Conservation (phyloP, 2,113 vertebrate species). For the Lota lota region DNA sequence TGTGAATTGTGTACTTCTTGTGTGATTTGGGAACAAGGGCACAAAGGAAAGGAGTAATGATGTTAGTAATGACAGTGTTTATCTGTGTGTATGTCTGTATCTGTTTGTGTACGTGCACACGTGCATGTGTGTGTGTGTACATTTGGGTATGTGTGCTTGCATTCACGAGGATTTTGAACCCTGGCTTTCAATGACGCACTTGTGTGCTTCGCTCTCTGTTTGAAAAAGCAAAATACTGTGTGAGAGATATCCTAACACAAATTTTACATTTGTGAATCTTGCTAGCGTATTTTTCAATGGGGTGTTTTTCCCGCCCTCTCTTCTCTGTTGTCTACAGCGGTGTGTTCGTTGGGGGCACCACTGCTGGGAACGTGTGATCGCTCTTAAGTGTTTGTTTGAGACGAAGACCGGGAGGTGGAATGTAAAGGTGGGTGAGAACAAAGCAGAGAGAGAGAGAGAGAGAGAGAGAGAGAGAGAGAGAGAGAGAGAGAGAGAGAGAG, state of each 20-base stretch:
- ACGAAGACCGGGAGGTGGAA: background rate
- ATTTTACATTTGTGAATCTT: background rate
- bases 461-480: background rate
- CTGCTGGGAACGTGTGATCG: background rate
- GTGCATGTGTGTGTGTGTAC: background rate
- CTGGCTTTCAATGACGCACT: too few species aligned
- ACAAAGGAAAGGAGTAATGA: too few species aligned
- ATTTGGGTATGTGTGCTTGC: slow-evolving; percentile 1
- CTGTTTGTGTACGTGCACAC: background rate
- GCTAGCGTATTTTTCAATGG: background rate
- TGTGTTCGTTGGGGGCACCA: background rate
- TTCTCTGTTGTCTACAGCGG: background rate
- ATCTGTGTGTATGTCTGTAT: slow-evolving; percentile 6
- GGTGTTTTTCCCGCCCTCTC: background rate
- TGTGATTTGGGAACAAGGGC: too few species aligned
- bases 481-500: background rate
- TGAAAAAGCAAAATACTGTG: background rate
- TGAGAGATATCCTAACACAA: background rate
- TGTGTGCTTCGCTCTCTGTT: background rate
- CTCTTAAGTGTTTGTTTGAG: slow-evolving; percentile 1
- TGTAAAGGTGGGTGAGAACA: background rate
- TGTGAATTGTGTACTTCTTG: background rate
- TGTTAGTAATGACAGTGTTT: background rate
- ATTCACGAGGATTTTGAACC: background rate
- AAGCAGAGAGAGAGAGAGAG: slow-evolving; percentile 1